Base-by-base conservation (phyloP, 1,140 invertebrate genomes). In the Drosophila takahashii region DNA sequence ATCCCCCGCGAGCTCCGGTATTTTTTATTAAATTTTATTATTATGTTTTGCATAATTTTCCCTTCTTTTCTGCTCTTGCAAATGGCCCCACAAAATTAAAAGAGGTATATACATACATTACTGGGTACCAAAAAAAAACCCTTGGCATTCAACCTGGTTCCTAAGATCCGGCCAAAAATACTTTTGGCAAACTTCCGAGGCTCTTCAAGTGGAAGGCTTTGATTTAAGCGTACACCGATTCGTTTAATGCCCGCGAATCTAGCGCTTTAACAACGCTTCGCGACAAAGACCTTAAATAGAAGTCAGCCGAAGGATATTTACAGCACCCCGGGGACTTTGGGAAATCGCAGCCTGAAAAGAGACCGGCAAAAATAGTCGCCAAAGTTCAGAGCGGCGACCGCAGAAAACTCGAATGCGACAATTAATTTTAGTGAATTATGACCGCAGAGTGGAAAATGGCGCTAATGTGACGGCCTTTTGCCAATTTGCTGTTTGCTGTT, bases 401-500 rank as follows among this genome's bases (percentile, higher is more conserved):
- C 76, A 67, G 34, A 61, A 61, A 75, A 64, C 66, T 71, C 64
- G 75, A 86, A 70, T 83, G 79, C 75, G 79, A 87, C 84, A 87
- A 87, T 87, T 87, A 89, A 89, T 87, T 87, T 84, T 51, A 66
- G 84, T 87, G 83, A 87, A 87, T 87, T 87, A 87, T 87, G 84
- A 84, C 79, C 83, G 62, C 84, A 77, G 56, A 72, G 83, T 77
- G 72, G 26, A 84, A 84, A 89, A 70, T 77, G 71, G 56, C 64
- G 76, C 84, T 87, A 87, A 87, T 87, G 84, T 66, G 83, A 84
- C 75, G 84, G 57, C 64, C 71, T 56, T 56, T 69, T 71, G 67
- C 70, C 75, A 74, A 75, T 67, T 67, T 65, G 42, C 64, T 67
- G 64, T 67, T 67, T 65, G 42, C 64, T 65, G 64, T 67, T 67